Conservation (phyloP, 2,888 invertebrate genomes). For the Athripsodes cinereus region DNA sequence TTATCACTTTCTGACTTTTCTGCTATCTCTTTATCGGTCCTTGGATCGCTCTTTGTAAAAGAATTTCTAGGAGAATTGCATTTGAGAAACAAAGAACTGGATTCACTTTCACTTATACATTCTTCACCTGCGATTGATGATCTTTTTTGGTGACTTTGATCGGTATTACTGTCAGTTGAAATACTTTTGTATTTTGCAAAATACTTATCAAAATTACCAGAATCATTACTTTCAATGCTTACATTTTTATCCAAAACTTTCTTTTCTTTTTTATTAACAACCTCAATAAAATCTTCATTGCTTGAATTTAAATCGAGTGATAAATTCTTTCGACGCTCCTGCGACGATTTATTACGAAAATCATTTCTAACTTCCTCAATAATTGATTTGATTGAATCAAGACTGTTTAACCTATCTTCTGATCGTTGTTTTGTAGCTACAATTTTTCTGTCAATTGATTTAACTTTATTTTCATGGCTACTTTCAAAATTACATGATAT, state of each 20-base stretch:
- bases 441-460: too few species aligned
- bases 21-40: not conserved
- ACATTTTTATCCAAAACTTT: not conserved
- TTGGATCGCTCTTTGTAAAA: not conserved
- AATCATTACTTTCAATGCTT: not conserved
- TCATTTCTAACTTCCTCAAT: slow-evolving; percentile 32
- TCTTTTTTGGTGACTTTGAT: too few species aligned
- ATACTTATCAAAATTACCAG: too few species aligned
- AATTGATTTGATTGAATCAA: slow-evolving; percentile 31
- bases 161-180: too few species aligned
- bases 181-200: too few species aligned
- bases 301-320: slow-evolving; percentile 38
- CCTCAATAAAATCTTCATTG: slow-evolving; percentile 29
- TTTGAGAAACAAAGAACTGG: slow-evolving; percentile 15
- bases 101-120: slow-evolving; percentile 6
- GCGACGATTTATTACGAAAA: slow-evolving; percentile 27
- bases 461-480: too few species aligned
- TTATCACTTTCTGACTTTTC: not conserved
- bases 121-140: not conserved
- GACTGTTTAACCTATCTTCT: slow-evolving; percentile 20
- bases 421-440: not conserved
- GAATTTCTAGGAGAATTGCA: slow-evolving; percentile 25
- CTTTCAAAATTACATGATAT: too few species aligned
- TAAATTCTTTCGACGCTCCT: slow-evolving; percentile 26
- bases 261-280: not conserved